These are phyloP conservation scores for Macquaria australasica DNA, from an alignment of 2,113 vertebrate genomes.

Conservation along the genomic window DNA sequence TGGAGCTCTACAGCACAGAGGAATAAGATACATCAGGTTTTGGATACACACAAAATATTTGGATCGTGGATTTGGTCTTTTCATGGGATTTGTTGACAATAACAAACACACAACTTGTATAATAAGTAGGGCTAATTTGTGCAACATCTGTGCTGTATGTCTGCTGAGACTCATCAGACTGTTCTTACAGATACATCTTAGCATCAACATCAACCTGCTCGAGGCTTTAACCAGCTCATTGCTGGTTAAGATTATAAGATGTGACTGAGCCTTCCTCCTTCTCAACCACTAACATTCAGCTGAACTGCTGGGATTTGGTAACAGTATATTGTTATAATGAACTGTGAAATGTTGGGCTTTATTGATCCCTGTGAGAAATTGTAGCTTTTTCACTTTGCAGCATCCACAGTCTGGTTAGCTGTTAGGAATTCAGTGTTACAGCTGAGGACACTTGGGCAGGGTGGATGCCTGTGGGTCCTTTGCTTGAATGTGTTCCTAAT, in stretches of 20 bases:
- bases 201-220: not conserved
- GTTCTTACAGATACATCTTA: not conserved
- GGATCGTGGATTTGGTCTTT: not conserved
- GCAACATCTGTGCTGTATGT: not conserved
- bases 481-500: not conserved
- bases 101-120: not conserved
- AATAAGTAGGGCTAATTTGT: not conserved
- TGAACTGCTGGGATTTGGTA: not conserved
- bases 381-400: slow-evolving; percentile 13
- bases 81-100: not conserved
- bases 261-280: not conserved
- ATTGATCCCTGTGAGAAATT: slow-evolving; percentile 54
- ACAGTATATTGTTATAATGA: slow-evolving; percentile 39
- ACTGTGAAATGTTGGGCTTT: slow-evolving; percentile 39
- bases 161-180: slow-evolving; percentile 9
- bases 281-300: not conserved
- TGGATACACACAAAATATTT: not conserved
- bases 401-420: slow-evolving; percentile 6
- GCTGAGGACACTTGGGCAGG: slow-evolving; percentile 1
- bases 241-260: slow-evolving; percentile 8
- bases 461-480: not conserved
- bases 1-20: not conserved
- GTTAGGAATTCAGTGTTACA: slow-evolving; percentile 10
- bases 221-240: slow-evolving; percentile 12
- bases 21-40: not conserved